These are phyloP conservation scores for Parnassius apollo DNA, from an alignment of 2,888 invertebrate species.

Conservation along the genomic window DNA sequence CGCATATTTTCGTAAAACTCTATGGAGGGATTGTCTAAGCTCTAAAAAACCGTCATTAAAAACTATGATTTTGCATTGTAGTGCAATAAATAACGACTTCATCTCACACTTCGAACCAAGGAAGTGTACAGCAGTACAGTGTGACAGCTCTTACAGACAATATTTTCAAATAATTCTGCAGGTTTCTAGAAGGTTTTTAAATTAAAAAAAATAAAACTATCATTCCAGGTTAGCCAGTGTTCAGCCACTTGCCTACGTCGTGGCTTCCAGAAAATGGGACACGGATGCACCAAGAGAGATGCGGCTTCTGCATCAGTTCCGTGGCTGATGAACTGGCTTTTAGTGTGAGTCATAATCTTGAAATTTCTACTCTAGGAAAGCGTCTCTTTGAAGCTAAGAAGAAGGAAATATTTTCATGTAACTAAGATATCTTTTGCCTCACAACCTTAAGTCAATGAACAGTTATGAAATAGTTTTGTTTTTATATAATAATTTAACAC, in stretches of 20 bases:
- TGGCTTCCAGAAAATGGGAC: slow-evolving; percentile 74
- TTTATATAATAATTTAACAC: slow-evolving; percentile 79
- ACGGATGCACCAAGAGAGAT: slow-evolving; percentile 83
- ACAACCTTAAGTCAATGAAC: slow-evolving; percentile 71
- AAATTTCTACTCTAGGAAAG: slow-evolving; percentile 82
- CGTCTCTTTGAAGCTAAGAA: slow-evolving; percentile 65
- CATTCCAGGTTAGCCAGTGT: slow-evolving; percentile 80
- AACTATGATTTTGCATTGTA: too few species aligned
- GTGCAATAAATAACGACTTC: too few species aligned
- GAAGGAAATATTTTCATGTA: slow-evolving; percentile 64
- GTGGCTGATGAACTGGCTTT: slow-evolving; percentile 77
- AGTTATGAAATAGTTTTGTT: slow-evolving; percentile 65
- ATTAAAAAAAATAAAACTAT: not conserved
- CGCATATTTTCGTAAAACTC: too few species aligned
- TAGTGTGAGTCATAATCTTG: slow-evolving; percentile 83
- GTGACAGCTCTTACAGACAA: too few species aligned
- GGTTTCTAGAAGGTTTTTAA: too few species aligned
- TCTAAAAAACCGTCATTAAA: too few species aligned
- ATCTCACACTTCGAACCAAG: too few species aligned
- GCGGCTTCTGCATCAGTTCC: slow-evolving; percentile 81
- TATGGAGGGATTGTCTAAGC: too few species aligned
- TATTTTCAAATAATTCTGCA: too few species aligned
- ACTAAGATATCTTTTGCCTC: slow-evolving; percentile 76
- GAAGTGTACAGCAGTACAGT: too few species aligned
- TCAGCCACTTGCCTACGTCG: slow-evolving; percentile 78